Evolutionary conservation across 2,888 invertebrate genomes (phyloP).

Genomic region (Drosophila stalkeri): DNA sequence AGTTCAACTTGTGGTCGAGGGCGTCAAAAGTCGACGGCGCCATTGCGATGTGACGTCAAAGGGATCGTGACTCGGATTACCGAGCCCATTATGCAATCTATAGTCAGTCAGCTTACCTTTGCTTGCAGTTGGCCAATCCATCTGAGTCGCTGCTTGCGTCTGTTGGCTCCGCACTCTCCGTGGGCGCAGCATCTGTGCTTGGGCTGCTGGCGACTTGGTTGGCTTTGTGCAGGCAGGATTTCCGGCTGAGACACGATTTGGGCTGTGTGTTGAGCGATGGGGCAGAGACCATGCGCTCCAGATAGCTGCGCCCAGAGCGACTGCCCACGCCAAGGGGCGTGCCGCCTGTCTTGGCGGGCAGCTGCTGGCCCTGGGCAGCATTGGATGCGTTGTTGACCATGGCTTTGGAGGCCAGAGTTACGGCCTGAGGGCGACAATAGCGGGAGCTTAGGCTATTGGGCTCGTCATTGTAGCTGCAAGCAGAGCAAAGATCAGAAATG

Average conservation of each 20-base stretch:
- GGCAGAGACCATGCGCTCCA: constrained; percentile 81
- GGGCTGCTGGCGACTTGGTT: constrained; percentile 33
- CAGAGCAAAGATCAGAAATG: constrained; percentile 29
- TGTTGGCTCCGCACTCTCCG: constrained; percentile 32
- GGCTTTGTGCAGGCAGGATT: constrained; percentile 78
- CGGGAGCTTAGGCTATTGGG: constrained; percentile 76
- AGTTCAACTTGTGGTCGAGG: constrained; percentile 68
- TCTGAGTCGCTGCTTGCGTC: constrained; percentile 32
- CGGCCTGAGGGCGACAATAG: constrained; percentile 84
- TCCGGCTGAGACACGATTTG: constrained; percentile 86
- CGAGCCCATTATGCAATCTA: constrained; percentile 36
- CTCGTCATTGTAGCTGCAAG: constrained; percentile 83
- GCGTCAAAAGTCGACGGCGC: constrained; percentile 39
- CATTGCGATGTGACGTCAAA: constrained; percentile 58
- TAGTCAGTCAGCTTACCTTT: constrained; percentile 63
- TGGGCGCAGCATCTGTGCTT: constrained; percentile 28
- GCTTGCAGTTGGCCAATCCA: constrained; percentile 46
- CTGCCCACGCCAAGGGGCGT: constrained; percentile 73
- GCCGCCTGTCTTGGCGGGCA: constrained; percentile 58
- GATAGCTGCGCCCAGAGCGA: constrained; percentile 72
- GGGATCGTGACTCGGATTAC: constrained; percentile 54
- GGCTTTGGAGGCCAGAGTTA: constrained; percentile 83
- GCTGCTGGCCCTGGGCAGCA: constrained; percentile 64
- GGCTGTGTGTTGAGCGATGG: constrained; percentile 84
- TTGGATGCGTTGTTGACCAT: constrained; percentile 82